Percentiles rank a stretch among this genome's conserved stretches.
Conservation (phyloP, 35 echinoderm and acorn worm species). For the Hemicentrotus pulcherrimus region DNA sequence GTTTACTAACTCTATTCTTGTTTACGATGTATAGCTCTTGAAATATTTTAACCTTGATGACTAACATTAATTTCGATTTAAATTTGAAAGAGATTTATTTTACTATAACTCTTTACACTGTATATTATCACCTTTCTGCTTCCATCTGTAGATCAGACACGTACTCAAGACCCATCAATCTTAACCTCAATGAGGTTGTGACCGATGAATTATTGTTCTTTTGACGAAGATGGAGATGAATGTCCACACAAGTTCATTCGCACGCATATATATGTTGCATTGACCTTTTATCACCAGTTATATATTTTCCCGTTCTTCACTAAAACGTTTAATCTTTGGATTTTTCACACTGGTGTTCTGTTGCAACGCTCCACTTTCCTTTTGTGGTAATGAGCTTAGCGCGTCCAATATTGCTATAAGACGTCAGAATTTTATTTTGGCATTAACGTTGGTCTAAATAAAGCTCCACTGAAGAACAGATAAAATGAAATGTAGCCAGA, state of each 20-base stretch:
- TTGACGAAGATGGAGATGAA: not conserved
- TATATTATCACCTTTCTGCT: not conserved
- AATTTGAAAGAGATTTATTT: not conserved
- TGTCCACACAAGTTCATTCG: not conserved
- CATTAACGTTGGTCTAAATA: not conserved
- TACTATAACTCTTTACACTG: not conserved
- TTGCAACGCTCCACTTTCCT: too few relatives aligned
- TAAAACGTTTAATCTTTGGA: too few relatives aligned
- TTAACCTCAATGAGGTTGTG: not conserved
- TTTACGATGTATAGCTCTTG: not conserved
- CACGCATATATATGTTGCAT: not conserved
- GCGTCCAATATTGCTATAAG: not conserved
- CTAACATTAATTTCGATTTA: not conserved
- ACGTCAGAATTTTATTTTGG: not conserved
- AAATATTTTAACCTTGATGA: not conserved
- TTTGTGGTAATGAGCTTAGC: too few relatives aligned
- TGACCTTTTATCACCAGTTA: not conserved
- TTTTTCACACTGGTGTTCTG: too few relatives aligned
- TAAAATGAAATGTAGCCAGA: too few relatives aligned
- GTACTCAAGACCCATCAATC: not conserved
- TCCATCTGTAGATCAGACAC: not conserved
- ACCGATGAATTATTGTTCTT: not conserved
- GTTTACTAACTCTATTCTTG: not conserved
- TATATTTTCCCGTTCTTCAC: too few relatives aligned
- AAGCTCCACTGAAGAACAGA: too few relatives aligned